phyloP scores from a whole-genome alignment of 2,888 invertebrate genomes.

The Itoplectis maculator region DNA sequence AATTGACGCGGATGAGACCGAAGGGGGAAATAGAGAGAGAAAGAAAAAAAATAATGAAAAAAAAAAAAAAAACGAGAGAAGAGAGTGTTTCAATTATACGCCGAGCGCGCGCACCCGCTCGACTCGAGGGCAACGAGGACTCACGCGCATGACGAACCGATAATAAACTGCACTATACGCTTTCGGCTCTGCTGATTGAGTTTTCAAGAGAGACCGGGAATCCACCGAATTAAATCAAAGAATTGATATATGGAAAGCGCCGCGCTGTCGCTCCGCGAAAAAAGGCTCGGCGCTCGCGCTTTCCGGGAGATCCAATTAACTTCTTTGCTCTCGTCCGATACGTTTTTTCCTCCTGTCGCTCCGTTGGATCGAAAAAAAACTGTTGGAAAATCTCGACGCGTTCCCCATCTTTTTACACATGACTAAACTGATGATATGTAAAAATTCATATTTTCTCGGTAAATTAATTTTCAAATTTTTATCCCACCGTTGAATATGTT shows the following conservation, averaged over 20 bases:
- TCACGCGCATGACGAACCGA: slow-evolving; percentile 42
- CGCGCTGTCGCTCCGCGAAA: background rate
- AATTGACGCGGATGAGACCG: slow-evolving; percentile 62
- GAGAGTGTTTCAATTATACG: slow-evolving; percentile 63
- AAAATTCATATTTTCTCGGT: too few species aligned
- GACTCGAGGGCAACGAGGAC: slow-evolving; percentile 14
- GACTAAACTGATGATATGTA: too few species aligned
- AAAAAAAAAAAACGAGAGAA: background rate
- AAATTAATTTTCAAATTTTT: too few species aligned
- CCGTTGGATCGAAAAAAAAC: too few species aligned
- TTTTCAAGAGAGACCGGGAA: slow-evolving; percentile 32
- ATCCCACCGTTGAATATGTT: too few species aligned
- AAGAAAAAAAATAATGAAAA: slow-evolving; percentile 32
- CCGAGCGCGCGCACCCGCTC: slow-evolving; percentile 52
- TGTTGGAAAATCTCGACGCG: too few species aligned
- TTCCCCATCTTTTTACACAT: too few species aligned
- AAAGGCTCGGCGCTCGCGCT: background rate
- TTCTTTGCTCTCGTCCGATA: background rate
- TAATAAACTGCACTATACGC: slow-evolving; percentile 49
- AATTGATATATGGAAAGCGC: slow-evolving; percentile 11
- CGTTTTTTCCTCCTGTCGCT: too few species aligned
- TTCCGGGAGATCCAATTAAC: background rate
- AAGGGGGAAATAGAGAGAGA: slow-evolving; percentile 34
- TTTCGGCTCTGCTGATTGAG: slow-evolving; percentile 55
- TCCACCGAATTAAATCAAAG: slow-evolving; percentile 30